Base-by-base conservation (phyloP, 2,113 vertebrate genomes). In the Phyllostomus discolor region DNA sequence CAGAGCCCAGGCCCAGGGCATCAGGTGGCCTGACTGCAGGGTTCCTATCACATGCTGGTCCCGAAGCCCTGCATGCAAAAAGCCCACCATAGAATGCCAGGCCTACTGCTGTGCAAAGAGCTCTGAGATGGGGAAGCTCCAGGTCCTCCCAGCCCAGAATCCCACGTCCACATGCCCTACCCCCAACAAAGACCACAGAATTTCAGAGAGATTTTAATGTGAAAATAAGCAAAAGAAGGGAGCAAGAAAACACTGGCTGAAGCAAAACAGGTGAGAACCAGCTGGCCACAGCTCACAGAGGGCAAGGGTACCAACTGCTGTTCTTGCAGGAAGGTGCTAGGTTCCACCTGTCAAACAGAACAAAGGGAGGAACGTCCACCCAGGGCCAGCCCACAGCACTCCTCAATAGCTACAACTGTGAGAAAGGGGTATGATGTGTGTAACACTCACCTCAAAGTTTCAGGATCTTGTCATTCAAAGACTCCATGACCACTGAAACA, bases 331-430 rank as follows among this genome's bases (percentile, higher is more conserved):
- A 28, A 57, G 88, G 84, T 1, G 9, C n/a, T 41, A 57, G 75
- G 17, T 83, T 76, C 72, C 52, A 59, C 52, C 81, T 95, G 46
- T 66, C 12, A 59, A 57, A 85, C 28, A 90, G 16, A 92, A 70
- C 64, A 62, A 64, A 92, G 80, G 82, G 26, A 52, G 10, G 1
- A 64, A 62, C 33, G 1, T 10, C 26, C 7, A 19, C 43, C 26
- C n/a, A 83, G 69, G 19, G 38, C 28, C 31, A 7, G 3, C 24
- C 64, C 43, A 4, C 33, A 26, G 52, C n/a, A 28, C 50, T 72
- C 17, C 72, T 19, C 2, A 35, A 24, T 11, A 19, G 6, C 35
- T n/a, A 4, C 0, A 3, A 26, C 3, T 7, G 3, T 16, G 67
- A 43, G 52, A 33, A 66, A 78, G 57, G 33, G n/a, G n/a, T 31